These are phyloP conservation scores for Alligator sinensis DNA, from an alignment of 2,113 vertebrate genomes.

Conservation along the genomic window DNA sequence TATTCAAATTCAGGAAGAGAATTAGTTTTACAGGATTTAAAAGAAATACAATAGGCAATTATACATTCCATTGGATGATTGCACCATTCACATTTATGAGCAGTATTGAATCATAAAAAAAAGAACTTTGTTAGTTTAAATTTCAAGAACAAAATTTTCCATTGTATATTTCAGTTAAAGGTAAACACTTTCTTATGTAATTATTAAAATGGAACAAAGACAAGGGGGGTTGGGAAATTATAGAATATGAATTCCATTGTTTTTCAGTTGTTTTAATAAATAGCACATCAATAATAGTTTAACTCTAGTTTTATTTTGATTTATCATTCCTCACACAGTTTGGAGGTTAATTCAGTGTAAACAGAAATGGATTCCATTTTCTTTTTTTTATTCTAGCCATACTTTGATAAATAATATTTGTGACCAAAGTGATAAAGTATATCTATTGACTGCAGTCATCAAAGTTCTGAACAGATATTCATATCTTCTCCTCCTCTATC, in stretches of 20 bases:
- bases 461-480: background rate
- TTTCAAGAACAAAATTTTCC: slow-evolving; percentile 30
- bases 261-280: background rate
- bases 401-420: slow-evolving; percentile 27
- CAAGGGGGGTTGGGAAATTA: background rate
- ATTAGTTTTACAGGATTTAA: slow-evolving; percentile 49
- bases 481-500: background rate
- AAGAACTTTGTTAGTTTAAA: slow-evolving; percentile 31
- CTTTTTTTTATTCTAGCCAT: background rate
- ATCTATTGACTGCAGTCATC: background rate
- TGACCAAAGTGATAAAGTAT: background rate
- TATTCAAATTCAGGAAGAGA: slow-evolving; percentile 31
- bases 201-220: background rate
- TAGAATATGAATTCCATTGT: background rate
- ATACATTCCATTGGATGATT: slow-evolving; percentile 4
- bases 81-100: slow-evolving; percentile 36
- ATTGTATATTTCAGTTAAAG: background rate
- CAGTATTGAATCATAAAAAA: slow-evolving; percentile 44
- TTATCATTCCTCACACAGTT: background rate
- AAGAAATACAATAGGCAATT: slow-evolving; percentile 39
- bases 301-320: background rate
- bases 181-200: background rate
- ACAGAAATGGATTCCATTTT: background rate
- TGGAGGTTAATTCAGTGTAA: background rate
- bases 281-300: background rate